Base-by-base conservation (phyloP, 1,140 invertebrate genomes). In the Drosophila eugracilis region DNA sequence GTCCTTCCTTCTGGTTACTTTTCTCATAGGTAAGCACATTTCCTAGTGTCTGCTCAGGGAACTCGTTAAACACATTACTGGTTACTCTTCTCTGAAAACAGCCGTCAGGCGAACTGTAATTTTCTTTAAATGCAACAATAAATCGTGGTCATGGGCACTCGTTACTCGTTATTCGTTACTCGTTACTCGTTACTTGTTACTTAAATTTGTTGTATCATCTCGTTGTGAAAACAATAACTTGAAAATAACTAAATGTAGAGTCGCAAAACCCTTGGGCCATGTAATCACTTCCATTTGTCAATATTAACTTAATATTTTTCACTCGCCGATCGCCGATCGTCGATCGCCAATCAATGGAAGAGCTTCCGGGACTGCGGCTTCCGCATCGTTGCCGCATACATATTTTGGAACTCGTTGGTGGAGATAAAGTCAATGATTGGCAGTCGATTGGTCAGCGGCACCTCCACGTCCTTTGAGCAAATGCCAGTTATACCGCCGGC, bases 371-470 rank as follows among this genome's bases (percentile, higher is more conserved):
- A 1, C 4, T 5, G 37, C 14, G 58, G 34, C 9, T 36, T 55
- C 12, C n/a, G 17, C 0, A 3, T 5, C 9, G 30, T 3, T 1
- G 52, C 12, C 10, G 12, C 17, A 9, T 32, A 39, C 69, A 81
- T 66, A 1, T 42, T 66, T 3, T 73, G 62, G n/a, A 85, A 85
- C 26, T 86, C 81, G n/a, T 66, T 57, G 14, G 81, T 86, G 7
- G 81, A 85, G 10, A 81, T 85, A 12, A 77, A 77, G 28, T 85
- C 81, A 21, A 86, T 86, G 59, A 85, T 81, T 42, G 81, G 77
- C 55, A 86, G 24, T n/a, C 63, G 81, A 5, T 21, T 58, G 22
- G 65, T 55, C 10, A 85, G 45, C 3, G 80, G 80, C 12, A 85
- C 72, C 17, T 73, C 55, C 5, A 79, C 6, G 12, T 65, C 15